A percentile compares a stretch with the other conserved stretches of the same genome.
Evolutionary conservation across 2,888 invertebrate species (phyloP).

Genomic region (Odontocolon sp.): DNA sequence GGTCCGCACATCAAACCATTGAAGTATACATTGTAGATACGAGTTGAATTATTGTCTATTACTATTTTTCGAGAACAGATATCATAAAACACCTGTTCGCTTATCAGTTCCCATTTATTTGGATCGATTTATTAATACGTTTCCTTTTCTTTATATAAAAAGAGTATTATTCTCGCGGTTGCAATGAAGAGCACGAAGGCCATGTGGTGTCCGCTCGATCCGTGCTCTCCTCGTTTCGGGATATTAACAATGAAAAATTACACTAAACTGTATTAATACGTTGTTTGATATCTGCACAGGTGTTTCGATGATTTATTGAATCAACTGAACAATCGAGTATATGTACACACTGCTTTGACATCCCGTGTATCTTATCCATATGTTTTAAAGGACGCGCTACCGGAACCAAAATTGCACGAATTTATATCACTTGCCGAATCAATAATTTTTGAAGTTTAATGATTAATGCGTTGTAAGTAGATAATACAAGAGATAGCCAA

Average conservation of each 20-base stretch:
- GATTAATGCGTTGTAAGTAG: background rate
- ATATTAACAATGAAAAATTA: background rate
- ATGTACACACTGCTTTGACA: background rate
- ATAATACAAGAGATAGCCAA: background rate
- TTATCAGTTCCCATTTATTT: background rate
- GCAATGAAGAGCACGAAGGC: background rate
- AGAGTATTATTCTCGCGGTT: background rate
- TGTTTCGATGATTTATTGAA: background rate
- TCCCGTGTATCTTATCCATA: background rate
- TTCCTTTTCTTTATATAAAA: background rate
- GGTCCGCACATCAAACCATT: too few relatives aligned
- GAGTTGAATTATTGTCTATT: background rate
- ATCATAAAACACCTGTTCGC: background rate
- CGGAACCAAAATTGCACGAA: background rate
- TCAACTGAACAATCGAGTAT: background rate
- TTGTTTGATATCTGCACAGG: background rate
- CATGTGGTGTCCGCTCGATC: background rate
- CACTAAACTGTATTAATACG: background rate
- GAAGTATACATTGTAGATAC: too few relatives aligned
- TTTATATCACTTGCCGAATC: background rate
- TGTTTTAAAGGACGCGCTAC: background rate
- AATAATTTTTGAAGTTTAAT: background rate
- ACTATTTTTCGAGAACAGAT: background rate
- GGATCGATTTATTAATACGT: background rate
- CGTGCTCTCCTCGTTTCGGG: background rate